Conservation (phyloP, 2,113 vertebrate species). For the Coryphaenoides rupestris region DNA sequence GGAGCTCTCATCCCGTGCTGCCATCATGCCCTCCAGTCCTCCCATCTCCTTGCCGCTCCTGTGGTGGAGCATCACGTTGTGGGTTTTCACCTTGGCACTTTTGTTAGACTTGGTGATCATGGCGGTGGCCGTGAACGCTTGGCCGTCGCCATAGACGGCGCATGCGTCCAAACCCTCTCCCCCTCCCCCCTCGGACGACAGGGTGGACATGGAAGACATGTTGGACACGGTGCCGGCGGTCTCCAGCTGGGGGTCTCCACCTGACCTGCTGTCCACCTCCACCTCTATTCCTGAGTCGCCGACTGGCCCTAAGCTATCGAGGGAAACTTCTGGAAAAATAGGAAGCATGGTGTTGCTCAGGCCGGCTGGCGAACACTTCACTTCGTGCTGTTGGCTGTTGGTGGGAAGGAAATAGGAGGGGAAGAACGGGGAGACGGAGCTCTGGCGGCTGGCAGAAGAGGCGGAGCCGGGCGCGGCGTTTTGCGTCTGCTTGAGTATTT, state of each 20-base stretch:
- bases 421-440: conserved; percentile 51
- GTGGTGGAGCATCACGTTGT: conserved; percentile 75
- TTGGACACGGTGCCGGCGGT: conserved; percentile 92
- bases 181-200: conserved; percentile 85
- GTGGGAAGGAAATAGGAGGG: conserved; percentile 47
- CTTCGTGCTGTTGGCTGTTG: conserved; percentile 64
- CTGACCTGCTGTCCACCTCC: conserved; percentile 84
- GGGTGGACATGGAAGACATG: conserved; percentile 89
- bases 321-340: conserved; percentile 72
- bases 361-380: conserved; percentile 73
- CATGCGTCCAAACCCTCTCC: conserved; percentile 84
- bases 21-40: conserved; percentile 74
- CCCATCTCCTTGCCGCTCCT: conserved; percentile 70
- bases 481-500: not conserved
- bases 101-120: conserved; percentile 87
- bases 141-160: conserved; percentile 89
- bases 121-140: conserved; percentile 79
- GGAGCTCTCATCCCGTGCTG: conserved; percentile 50
- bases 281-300: conserved; percentile 85
- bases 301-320: conserved; percentile 80
- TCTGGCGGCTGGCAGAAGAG: not conserved
- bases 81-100: conserved; percentile 48
- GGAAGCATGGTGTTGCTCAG: conserved; percentile 84
- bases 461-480: not conserved
- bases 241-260: conserved; percentile 88